These are phyloP conservation scores for Pachydiplax longipennis DNA, from an alignment of 2,888 invertebrate genomes.

Conservation along the genomic window DNA sequence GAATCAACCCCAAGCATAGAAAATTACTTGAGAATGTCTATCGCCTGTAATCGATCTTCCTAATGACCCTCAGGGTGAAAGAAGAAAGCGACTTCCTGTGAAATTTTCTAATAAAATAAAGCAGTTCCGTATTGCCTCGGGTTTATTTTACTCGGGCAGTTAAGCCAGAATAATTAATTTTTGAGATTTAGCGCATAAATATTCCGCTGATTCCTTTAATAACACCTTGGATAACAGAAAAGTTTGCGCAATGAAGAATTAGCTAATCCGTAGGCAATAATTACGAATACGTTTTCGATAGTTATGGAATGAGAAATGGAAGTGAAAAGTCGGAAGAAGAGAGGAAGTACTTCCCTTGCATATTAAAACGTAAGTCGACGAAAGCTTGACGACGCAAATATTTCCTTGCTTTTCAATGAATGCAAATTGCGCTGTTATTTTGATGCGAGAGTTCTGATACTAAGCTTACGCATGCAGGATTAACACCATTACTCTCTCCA, in stretches of 20 bases:
- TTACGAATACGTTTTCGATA: not conserved
- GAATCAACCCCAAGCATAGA: not conserved
- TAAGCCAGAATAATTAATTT: too few species aligned
- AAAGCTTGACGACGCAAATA: too few species aligned
- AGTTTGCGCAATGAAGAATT: not conserved
- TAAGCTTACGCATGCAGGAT: too few species aligned
- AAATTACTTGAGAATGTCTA: not conserved
- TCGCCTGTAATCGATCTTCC: not conserved
- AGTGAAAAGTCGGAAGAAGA: not conserved
- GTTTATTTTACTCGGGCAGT: not conserved
- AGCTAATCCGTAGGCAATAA: not conserved
- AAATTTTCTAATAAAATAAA: not conserved
- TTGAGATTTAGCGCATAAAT: not conserved
- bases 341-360: not conserved
- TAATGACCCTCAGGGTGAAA: not conserved
- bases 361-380: too few species aligned
- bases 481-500: too few species aligned
- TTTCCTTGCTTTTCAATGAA: too few species aligned
- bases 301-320: not conserved
- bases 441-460: too few species aligned
- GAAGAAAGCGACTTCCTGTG: conserved; percentile 29
- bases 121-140: not conserved
- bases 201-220: not conserved
- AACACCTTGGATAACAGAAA: not conserved
- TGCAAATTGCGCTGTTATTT: too few species aligned